phyloP scores from a whole-genome alignment of 2,797 vertebrate species.

The Syndactyla subalaris region DNA sequence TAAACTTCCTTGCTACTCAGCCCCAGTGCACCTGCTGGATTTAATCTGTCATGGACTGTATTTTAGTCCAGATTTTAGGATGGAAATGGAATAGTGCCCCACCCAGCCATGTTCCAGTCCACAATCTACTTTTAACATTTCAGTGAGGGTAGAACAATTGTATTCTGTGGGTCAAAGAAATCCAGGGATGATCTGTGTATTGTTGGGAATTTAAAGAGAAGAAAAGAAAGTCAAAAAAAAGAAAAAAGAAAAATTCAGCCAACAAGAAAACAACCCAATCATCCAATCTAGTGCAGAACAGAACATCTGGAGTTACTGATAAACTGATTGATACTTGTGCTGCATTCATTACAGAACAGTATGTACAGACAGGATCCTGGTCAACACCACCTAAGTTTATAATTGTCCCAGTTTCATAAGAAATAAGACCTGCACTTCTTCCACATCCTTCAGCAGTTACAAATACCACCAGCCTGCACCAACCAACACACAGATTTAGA shows the following conservation, averaged over 20 bases:
- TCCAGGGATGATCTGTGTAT: not conserved
- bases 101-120: conserved; percentile 43
- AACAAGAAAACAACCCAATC: not conserved
- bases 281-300: not conserved
- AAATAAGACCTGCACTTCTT: not conserved
- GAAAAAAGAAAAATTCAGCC: not conserved
- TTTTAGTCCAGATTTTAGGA: conserved; percentile 19
- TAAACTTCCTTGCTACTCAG: not conserved
- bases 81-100: conserved; percentile 36
- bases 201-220: not conserved
- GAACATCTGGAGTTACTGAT: not conserved
- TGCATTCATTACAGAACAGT: not conserved
- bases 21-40: conserved; percentile 65
- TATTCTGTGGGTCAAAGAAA: conserved; percentile 50
- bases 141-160: conserved; percentile 16
- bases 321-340: not conserved
- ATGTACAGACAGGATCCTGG: not conserved
- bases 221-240: not conserved
- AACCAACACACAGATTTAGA: not conserved
- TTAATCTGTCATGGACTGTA: not conserved
- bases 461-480: not conserved
- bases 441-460: not conserved
- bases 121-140: conserved; percentile 43
- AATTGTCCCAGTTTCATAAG: not conserved
- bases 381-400: not conserved